Percentiles rank a stretch among this genome's conserved stretches.
Evolutionary conservation across 2,797 vertebrate genomes (phyloP).

Genomic region (Rhinoraja longicauda): DNA sequence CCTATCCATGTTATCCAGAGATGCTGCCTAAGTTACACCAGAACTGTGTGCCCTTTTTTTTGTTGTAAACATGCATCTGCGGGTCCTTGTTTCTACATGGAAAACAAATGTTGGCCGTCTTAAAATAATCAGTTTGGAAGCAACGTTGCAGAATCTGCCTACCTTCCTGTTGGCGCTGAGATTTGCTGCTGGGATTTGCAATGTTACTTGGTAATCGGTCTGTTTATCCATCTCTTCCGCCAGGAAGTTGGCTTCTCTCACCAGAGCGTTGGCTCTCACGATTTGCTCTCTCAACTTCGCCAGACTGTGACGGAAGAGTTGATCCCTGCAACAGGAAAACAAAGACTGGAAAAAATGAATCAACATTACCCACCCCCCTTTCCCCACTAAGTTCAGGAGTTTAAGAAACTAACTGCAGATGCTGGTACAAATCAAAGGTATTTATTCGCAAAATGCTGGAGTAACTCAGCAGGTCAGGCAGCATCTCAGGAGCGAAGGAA

Average conservation of each 20-base stretch:
- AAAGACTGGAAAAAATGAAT: conserved; percentile 43
- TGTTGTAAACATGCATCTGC: too few species aligned
- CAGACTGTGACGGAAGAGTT: conserved; percentile 89
- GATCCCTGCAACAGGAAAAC: conserved; percentile 70
- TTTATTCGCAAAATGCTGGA: too few species aligned
- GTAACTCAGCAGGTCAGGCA: too few species aligned
- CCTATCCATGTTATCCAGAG: too few species aligned
- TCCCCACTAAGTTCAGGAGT: not conserved
- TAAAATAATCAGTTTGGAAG: not conserved
- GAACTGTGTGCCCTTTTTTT: too few species aligned
- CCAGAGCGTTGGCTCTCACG: conserved; percentile 87
- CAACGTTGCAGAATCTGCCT: conserved; percentile 41
- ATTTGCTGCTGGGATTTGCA: conserved; percentile 93
- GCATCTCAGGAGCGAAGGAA: too few species aligned
- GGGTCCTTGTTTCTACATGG: too few species aligned
- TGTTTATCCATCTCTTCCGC: conserved; percentile 89
- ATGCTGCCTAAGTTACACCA: too few species aligned
- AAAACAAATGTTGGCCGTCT: not conserved
- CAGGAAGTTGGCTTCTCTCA: conserved; percentile 93
- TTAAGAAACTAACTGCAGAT: too few species aligned
- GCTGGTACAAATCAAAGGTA: too few species aligned
- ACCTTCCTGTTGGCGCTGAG: conserved; percentile 98
- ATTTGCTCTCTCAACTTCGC: conserved; percentile 92
- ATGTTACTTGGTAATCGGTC: conserved; percentile 95
- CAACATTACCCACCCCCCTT: not conserved